phyloP scores from a whole-genome alignment of 2,888 invertebrate genomes.

The Lasioglossum oenotherae region DNA sequence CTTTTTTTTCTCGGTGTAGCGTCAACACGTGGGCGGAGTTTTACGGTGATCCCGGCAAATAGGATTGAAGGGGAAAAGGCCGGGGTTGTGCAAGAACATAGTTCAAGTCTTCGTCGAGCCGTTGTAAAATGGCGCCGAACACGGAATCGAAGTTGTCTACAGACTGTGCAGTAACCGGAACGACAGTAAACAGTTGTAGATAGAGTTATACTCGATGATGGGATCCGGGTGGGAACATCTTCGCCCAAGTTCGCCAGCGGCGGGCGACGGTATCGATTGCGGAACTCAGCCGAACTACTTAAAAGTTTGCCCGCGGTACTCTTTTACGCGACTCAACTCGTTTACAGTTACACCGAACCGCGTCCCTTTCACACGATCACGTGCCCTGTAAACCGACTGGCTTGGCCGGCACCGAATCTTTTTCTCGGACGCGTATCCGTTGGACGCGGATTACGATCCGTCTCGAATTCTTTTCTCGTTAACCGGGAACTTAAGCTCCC shows the following conservation, averaged over 20 bases:
- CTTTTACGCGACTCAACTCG: constrained; percentile 45
- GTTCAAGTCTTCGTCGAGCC: neutral
- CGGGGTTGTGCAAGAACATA: neutral
- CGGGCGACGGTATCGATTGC: constrained; percentile 55
- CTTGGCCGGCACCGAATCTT: constrained; percentile 6
- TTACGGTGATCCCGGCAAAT: neutral
- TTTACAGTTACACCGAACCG: constrained; percentile 31
- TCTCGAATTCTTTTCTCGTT: constrained; percentile 45
- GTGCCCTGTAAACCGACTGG: neutral
- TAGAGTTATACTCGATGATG: constrained; percentile 40
- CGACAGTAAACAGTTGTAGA: constrained; percentile 56
- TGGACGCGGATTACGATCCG: constrained; percentile 37
- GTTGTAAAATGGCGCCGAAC: constrained; percentile 7
- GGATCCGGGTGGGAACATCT: constrained; percentile 38
- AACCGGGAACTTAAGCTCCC: constrained; percentile 14
- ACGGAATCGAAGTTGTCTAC: constrained; percentile 13
- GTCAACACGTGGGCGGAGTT: neutral
- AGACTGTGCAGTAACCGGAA: constrained; percentile 36
- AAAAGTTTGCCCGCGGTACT: constrained; percentile 57
- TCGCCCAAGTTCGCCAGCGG: constrained; percentile 23
- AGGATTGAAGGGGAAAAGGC: neutral
- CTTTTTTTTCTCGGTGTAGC: too few species aligned
- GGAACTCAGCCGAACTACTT: constrained; percentile 57
- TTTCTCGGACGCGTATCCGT: neutral
- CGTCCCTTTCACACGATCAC: constrained; percentile 29